phyloP scores from a whole-genome alignment of 2,113 vertebrate species.

The Ahaetulla prasina region DNA sequence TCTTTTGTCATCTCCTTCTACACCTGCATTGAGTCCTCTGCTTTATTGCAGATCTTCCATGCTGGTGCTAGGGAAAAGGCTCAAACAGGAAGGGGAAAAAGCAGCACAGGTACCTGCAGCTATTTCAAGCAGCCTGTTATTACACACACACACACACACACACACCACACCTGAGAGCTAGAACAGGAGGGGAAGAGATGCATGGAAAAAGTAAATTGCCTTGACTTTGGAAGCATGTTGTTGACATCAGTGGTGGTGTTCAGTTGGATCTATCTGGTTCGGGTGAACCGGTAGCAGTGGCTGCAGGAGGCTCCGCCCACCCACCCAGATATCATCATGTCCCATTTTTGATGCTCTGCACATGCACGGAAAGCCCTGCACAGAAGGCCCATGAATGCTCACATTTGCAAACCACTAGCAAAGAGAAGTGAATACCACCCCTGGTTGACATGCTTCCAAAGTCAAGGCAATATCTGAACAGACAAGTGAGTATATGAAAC shows the following conservation, averaged over 20 bases:
- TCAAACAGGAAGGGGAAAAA: neutral
- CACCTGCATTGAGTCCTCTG: neutral
- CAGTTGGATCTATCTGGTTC: too few species aligned
- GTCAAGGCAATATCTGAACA: neutral
- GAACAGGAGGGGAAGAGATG: accelerated
- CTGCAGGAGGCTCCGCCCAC: too few species aligned
- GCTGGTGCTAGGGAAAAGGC: neutral
- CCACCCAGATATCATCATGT: too few species aligned
- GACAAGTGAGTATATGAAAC: neutral
- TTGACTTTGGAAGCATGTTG: too few species aligned
- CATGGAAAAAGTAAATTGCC: neutral
- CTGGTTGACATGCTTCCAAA: neutral
- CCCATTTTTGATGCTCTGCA: too few species aligned
- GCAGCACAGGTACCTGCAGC: neutral
- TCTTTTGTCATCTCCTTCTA: neutral
- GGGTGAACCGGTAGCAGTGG: too few species aligned
- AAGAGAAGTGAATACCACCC: too few species aligned
- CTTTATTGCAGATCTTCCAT: neutral
- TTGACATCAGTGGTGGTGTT: too few species aligned
- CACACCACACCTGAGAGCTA: neutral
- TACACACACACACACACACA: too few species aligned
- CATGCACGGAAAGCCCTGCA: too few species aligned
- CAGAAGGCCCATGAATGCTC: too few species aligned
- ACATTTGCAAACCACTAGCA: too few species aligned
- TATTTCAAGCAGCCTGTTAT: neutral